Evolutionary conservation across 37 sponge, comb jelly and placozoan genomes (phyloP), one percentile per base, ranked within the genome.

Genomic region (Crambe crambe): DNA sequence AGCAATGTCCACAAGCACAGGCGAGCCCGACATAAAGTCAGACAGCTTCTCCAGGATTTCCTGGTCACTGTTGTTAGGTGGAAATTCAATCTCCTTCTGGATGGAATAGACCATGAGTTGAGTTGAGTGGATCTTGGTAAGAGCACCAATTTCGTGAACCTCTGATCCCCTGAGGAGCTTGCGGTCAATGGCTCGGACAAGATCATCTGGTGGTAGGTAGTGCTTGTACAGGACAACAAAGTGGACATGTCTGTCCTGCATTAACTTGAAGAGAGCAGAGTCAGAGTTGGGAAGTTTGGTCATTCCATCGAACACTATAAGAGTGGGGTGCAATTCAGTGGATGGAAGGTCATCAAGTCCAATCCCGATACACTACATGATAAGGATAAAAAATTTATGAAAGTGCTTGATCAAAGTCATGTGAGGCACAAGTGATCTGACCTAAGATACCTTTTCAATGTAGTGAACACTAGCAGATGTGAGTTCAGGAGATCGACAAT

Each of bases 21-120:
- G 84, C 10, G 77, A 76, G 0, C 84, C 84, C 6, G 69, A 60
- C 40, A 77, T 84, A 60, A 84, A 84, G 39, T 84, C 61, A 22
- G 60, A 76, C 15, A 84, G 58, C 29, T 68, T 69, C 30, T 84
- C 77, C 51, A 84, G 42, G 29, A 76, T 6, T 6, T 25, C 32
- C 21, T 76, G 76, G 32, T 84, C 77, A 9, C 32, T 37, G 35
- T 58, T 76, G 37, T 58, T 54, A 20, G 77, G 60, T 26, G 70
- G 32, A 40, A 76, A 68, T n/a, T 84, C 42, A 42, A 31, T 22
- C 47, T 51, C 31, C 58, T 65, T 74, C 56, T 61, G 25, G 54
- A 75, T 31, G 12, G 39, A 30, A 44, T 85, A 62, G 12, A 85
- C 86, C 25, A 85, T 60, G 35, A 79, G 51, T 37, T 85, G 86